Conservation (phyloP, 2,113 vertebrate species). For the Melanotaenia duboulayi region DNA sequence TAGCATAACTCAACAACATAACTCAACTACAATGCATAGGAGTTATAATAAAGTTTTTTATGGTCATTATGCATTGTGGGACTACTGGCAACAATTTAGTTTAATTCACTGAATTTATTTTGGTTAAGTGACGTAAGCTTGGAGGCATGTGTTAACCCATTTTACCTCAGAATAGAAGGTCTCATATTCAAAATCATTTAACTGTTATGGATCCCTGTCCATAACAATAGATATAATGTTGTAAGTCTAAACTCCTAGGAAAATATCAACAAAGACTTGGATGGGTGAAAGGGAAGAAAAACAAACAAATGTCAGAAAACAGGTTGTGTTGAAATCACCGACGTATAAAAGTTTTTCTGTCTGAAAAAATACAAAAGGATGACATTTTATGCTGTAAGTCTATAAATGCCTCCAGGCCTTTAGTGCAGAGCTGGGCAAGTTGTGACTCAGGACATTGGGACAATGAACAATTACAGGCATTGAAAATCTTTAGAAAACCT, state of each 20-base stretch:
- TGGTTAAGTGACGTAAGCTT: background rate
- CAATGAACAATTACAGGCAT: constrained; percentile 74
- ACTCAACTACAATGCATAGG: background rate
- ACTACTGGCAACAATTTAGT: background rate
- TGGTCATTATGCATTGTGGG: background rate
- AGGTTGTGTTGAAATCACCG: background rate
- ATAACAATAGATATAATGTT: background rate
- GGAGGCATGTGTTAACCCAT: background rate
- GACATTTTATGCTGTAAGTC: background rate
- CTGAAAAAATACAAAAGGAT: background rate
- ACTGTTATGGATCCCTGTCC: background rate
- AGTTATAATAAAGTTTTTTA: background rate
- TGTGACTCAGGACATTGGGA: constrained; percentile 20
- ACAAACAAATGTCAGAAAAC: background rate
- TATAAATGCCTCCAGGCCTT: background rate
- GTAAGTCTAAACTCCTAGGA: background rate
- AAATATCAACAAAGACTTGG: background rate
- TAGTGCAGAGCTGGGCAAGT: background rate
- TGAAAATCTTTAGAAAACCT: constrained; percentile 68
- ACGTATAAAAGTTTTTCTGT: background rate
- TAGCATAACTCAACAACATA: background rate
- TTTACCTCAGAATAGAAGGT: background rate
- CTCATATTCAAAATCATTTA: background rate
- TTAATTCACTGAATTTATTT: background rate
- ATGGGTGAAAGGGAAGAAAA: background rate